These are phyloP conservation scores for Campoletis raptor DNA, from an alignment of 2,888 invertebrate genomes.

Conservation along the genomic window DNA sequence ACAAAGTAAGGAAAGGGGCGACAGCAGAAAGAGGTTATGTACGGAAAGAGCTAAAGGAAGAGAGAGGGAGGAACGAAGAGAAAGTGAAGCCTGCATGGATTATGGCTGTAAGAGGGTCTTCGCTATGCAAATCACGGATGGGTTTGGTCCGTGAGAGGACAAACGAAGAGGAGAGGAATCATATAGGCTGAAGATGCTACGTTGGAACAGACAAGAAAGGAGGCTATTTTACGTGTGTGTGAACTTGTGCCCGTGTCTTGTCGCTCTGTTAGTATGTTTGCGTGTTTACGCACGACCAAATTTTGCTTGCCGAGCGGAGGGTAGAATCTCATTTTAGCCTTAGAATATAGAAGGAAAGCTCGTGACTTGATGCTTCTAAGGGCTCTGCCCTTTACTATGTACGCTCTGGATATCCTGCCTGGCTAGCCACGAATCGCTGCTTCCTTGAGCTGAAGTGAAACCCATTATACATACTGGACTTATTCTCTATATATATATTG, in stretches of 20 bases:
- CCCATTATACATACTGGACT: conserved; percentile 26
- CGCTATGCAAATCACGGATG: conserved; percentile 69
- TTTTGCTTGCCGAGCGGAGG: conserved; percentile 47
- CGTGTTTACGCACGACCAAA: conserved; percentile 53
- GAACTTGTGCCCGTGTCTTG: not conserved
- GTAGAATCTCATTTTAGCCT: conserved; percentile 64
- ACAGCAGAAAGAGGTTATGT: conserved; percentile 14
- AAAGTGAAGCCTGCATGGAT: conserved; percentile 59
- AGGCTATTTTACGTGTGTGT: not conserved
- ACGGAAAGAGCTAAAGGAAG: conserved; percentile 19
- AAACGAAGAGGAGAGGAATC: conserved; percentile 37
- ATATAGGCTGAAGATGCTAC: conserved; percentile 39
- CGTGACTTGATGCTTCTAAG: conserved; percentile 55
- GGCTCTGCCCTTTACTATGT: conserved; percentile 12
- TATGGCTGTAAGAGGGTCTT: conserved; percentile 67
- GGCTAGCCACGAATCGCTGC: conserved; percentile 52
- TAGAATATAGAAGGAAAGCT: conserved; percentile 50
- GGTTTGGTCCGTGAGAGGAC: conserved; percentile 58
- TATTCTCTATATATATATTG: conserved; percentile 13
- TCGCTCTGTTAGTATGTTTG: conserved; percentile 2
- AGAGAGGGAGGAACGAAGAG: conserved; percentile 17
- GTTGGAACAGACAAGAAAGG: conserved; percentile 42
- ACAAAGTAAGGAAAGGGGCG: conserved; percentile 33
- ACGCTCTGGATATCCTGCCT: conserved; percentile 32
- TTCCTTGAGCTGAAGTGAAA: conserved; percentile 40